Evolutionary conservation across 2,113 vertebrate genomes (phyloP).

Genomic region (Neofelis nebulosa): DNA sequence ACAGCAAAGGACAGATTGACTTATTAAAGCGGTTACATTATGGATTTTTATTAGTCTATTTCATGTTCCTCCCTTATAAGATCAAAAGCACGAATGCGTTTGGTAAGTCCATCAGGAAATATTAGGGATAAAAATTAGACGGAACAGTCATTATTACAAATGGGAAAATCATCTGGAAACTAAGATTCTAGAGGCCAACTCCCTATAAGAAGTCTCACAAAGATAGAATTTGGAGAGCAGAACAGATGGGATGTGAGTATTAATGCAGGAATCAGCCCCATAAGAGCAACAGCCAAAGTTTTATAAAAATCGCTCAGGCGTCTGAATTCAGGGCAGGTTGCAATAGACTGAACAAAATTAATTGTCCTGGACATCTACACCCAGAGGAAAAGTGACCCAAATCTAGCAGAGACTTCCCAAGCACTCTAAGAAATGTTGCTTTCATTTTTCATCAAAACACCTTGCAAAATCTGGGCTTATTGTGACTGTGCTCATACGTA

Average conservation of each 20-base stretch:
- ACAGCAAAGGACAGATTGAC: slow-evolving; percentile 72
- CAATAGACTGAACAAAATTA: not conserved
- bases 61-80: slow-evolving; percentile 51
- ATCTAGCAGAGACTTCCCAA: not conserved
- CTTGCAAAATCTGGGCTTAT: not conserved
- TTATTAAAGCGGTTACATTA: slow-evolving; percentile 64
- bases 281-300: not conserved
- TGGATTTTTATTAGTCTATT: slow-evolving; percentile 70
- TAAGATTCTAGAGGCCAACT: not conserved
- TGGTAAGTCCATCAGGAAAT: slow-evolving; percentile 61
- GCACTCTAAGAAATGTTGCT: not conserved
- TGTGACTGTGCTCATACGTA: accelerated
- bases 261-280: not conserved
- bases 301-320: not conserved
- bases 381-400: not conserved
- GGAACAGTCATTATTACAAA: slow-evolving; percentile 47
- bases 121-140: slow-evolving; percentile 64
- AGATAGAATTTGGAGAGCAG: not conserved
- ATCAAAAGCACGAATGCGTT: slow-evolving; percentile 64
- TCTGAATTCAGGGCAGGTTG: not conserved
- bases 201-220: not conserved
- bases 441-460: not conserved
- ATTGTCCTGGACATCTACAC: not conserved
- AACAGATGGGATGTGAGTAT: not conserved
- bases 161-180: slow-evolving; percentile 43